Evolutionary conservation across 2,888 invertebrate genomes (phyloP).

Genomic region (Silvanus unidentatus): DNA sequence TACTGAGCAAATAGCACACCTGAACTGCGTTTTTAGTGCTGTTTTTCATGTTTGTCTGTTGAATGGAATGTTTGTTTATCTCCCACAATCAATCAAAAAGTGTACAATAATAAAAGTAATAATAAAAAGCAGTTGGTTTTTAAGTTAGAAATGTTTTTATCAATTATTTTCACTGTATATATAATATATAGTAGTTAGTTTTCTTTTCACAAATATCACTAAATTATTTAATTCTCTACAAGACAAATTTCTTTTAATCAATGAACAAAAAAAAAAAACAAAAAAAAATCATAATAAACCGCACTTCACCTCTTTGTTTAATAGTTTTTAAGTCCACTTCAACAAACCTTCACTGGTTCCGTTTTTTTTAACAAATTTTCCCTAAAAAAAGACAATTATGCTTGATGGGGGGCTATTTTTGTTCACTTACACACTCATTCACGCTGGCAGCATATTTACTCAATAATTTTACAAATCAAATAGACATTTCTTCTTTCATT

Average conservation of each 20-base stretch:
- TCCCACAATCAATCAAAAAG: not conserved
- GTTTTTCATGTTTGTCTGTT: slow-evolving; percentile 7
- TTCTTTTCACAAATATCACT: slow-evolving; percentile 43
- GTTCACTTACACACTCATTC: too few species aligned
- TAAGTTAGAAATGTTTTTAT: too few species aligned
- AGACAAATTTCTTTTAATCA: slow-evolving; percentile 32
- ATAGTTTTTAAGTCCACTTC: slow-evolving; percentile 37
- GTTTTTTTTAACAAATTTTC: slow-evolving; percentile 37
- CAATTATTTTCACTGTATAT: slow-evolving; percentile 34
- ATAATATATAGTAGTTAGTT: slow-evolving; percentile 10
- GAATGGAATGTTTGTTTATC: slow-evolving; percentile 3
- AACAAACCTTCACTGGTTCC: slow-evolving; percentile 31
- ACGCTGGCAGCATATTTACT: slow-evolving; percentile 8
- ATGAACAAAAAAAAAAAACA: not conserved
- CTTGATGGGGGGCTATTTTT: too few species aligned
- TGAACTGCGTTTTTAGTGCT: slow-evolving; percentile 25
- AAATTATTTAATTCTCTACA: slow-evolving; percentile 32
- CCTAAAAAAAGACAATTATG: slow-evolving; percentile 15
- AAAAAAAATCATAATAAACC: slow-evolving; percentile 28
- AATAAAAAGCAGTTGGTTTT: not conserved
- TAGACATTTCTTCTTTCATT: slow-evolving; percentile 28
- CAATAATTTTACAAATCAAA: slow-evolving; percentile 17
- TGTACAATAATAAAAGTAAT: not conserved
- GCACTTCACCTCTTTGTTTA: slow-evolving; percentile 41
- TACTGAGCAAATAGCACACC: slow-evolving; percentile 44